Evolutionary conservation across 2,797 vertebrate species (phyloP).

Genomic region (Sebastes matsubarae): DNA sequence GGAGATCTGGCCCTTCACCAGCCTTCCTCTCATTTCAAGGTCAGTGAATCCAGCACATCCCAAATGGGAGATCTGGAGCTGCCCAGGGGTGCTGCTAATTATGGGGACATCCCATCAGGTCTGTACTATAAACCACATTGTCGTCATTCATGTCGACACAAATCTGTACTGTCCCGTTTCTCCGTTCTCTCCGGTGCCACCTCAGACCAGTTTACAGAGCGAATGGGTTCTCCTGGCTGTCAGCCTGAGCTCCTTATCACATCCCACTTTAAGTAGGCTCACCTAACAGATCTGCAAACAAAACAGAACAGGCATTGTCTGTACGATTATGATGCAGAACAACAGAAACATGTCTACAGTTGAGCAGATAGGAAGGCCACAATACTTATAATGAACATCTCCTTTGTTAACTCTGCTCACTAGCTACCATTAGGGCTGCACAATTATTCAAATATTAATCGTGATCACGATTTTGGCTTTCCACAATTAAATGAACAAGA

Average conservation of each 20-base stretch:
- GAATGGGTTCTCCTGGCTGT: background rate
- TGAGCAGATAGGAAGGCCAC: background rate
- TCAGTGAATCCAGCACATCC: constrained; percentile 45
- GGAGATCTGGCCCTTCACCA: background rate
- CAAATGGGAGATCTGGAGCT: constrained; percentile 18
- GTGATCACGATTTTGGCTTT: too few relatives aligned
- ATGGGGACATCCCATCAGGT: constrained; percentile 39
- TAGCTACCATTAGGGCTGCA: background rate
- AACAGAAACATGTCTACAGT: background rate
- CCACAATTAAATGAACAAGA: too few relatives aligned
- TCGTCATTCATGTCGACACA: constrained; percentile 29
- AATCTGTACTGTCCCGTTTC: constrained; percentile 9
- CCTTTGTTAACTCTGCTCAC: background rate
- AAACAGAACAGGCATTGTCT: background rate
- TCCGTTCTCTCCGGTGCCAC: background rate
- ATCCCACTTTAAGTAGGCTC: background rate
- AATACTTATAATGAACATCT: background rate
- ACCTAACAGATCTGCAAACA: background rate
- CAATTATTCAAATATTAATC: too few relatives aligned
- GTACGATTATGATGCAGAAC: background rate
- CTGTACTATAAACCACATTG: constrained; percentile 29
- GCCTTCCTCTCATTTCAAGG: constrained; percentile 34
- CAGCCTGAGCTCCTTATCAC: background rate
- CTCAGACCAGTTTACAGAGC: background rate
- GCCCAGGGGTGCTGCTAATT: constrained; percentile 55